Evolutionary conservation across 2,888 invertebrate species (phyloP).

Genomic region (Tetropium fuscum): DNA sequence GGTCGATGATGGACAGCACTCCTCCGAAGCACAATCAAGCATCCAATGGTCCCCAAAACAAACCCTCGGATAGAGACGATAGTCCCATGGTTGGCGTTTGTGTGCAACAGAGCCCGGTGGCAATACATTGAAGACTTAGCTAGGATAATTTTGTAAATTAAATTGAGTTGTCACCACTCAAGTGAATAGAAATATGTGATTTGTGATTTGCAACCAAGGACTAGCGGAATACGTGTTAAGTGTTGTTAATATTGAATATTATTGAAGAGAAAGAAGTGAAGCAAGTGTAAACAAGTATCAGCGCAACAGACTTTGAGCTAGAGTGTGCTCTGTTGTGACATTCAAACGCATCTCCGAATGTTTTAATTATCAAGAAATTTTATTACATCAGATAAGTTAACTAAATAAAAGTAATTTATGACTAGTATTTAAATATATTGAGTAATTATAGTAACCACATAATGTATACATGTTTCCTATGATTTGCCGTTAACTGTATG

Average conservation of each 20-base stretch:
- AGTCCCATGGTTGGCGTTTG: constrained; percentile 91
- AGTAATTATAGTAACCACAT: constrained; percentile 62
- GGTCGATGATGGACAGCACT: constrained; percentile 55
- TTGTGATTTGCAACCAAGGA: constrained; percentile 38
- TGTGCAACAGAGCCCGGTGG: constrained; percentile 93
- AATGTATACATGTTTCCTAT: constrained; percentile 62
- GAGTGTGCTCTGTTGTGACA: constrained; percentile 51
- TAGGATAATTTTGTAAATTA: constrained; percentile 31
- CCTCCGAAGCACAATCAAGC: constrained; percentile 41
- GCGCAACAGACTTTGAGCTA: constrained; percentile 54
- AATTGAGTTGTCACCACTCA: constrained; percentile 33
- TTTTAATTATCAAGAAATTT: constrained; percentile 48
- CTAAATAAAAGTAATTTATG: constrained; percentile 63
- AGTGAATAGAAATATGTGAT: constrained; percentile 36
- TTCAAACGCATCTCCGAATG: constrained; percentile 40
- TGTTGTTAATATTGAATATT: constrained; percentile 43
- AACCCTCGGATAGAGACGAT: constrained; percentile 69
- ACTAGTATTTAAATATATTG: constrained; percentile 63
- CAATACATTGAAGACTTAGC: constrained; percentile 77
- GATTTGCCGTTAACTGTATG: constrained; percentile 33
- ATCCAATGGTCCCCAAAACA: constrained; percentile 48
- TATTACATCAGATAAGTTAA: constrained; percentile 58
- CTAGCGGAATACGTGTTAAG: constrained; percentile 43
- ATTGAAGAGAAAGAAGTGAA: constrained; percentile 31
- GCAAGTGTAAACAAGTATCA: constrained; percentile 31